Conservation (phyloP, 2,888 invertebrate genomes). For the Lithosia quadra region DNA sequence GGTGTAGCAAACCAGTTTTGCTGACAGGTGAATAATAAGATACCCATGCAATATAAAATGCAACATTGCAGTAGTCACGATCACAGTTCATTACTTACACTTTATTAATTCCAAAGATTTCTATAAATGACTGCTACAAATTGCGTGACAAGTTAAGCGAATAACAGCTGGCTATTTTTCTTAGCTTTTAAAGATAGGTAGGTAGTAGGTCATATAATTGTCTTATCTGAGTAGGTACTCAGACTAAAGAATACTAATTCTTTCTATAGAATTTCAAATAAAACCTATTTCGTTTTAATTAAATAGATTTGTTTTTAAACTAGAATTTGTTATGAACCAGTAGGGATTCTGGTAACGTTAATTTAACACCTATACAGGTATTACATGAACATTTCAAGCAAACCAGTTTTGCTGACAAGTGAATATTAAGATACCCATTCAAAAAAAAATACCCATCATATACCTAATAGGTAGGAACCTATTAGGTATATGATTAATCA, state of each 20-base stretch:
- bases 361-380: too few species aligned
- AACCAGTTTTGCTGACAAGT: background rate
- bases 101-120: slow-evolving; percentile 38
- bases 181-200: slow-evolving; percentile 15
- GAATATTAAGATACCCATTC: slow-evolving; percentile 7
- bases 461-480: too few species aligned
- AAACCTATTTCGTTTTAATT: background rate
- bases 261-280: slow-evolving; percentile 22
- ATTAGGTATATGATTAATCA: too few species aligned
- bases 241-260: too few species aligned
- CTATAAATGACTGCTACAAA: slow-evolving; percentile 40
- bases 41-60: slow-evolving; percentile 7
- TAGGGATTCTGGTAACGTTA: background rate
- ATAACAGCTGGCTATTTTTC: slow-evolving; percentile 10
- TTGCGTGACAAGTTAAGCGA: slow-evolving; percentile 24
- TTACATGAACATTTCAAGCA: too few species aligned
- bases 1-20: too few species aligned
- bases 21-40: slow-evolving; percentile 13
- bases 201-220: slow-evolving; percentile 17
- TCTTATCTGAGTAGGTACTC: slow-evolving; percentile 19
- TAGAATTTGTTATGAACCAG: background rate
- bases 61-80: slow-evolving; percentile 16
- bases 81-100: slow-evolving; percentile 32
- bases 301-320: background rate
- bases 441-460: slow-evolving; percentile 14